phyloP scores from a whole-genome alignment of 37 sponge, comb jelly and placozoan species.

The Mnemiopsis leidyi region DNA sequence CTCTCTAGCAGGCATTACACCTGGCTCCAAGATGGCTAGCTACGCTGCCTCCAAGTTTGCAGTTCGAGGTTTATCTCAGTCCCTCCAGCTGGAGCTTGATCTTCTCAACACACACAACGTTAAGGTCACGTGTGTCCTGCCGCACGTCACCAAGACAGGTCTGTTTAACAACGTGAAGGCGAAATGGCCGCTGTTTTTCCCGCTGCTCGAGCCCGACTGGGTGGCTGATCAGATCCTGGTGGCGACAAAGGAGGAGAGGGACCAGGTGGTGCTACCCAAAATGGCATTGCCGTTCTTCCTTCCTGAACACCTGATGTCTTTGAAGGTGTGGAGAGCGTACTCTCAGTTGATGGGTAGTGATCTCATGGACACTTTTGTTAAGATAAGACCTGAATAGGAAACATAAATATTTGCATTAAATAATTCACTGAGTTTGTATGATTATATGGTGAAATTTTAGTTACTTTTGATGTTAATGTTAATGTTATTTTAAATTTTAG shows the following conservation, averaged over 20 bases:
- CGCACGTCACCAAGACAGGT: constrained; percentile 47
- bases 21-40: background rate
- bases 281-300: background rate
- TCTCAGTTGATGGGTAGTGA: background rate
- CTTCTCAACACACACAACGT: background rate
- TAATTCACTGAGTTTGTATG: too few species aligned
- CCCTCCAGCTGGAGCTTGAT: background rate
- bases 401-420: too few species aligned
- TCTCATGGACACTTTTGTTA: constrained; percentile 36
- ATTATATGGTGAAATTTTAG: too few species aligned
- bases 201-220: constrained; percentile 46
- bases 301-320: constrained; percentile 32
- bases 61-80: constrained; percentile 19
- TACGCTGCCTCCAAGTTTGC: constrained; percentile 55
- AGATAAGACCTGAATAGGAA: constrained; percentile 37
- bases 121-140: constrained; percentile 18
- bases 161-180: constrained; percentile 40
- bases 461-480: too few species aligned
- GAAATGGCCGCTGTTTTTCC: constrained; percentile 26
- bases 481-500: too few species aligned
- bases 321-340: background rate
- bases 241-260: constrained; percentile 18
- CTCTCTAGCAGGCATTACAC: background rate
- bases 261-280: background rate
- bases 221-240: constrained; percentile 38